Percentiles rank a stretch among this genome's conserved stretches.
These are phyloP conservation scores for Ascidia mentula DNA, from an alignment of 23 tunicate genomes.

Conservation along the genomic window DNA sequence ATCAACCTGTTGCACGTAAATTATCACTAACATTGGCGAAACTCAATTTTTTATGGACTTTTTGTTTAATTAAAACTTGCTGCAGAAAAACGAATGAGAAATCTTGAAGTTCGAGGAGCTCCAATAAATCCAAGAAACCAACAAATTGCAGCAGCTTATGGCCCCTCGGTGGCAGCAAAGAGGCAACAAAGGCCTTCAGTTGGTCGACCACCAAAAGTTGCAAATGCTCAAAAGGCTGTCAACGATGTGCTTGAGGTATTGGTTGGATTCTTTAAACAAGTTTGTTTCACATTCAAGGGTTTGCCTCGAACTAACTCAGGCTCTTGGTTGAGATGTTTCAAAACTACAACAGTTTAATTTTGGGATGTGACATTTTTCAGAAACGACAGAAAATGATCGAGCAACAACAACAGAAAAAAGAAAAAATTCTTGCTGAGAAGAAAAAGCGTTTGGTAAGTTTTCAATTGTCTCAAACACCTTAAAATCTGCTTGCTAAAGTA, in stretches of 20 bases:
- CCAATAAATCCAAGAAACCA: slow-evolving; percentile 38
- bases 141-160: slow-evolving; percentile 84
- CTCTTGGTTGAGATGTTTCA: not conserved
- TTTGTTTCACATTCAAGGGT: not conserved
- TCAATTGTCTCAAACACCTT: not conserved
- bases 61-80: too few species aligned
- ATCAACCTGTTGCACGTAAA: slow-evolving; percentile 39
- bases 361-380: too few species aligned
- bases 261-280: not conserved
- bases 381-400: slow-evolving; percentile 42
- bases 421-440: slow-evolving; percentile 57
- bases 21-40: too few species aligned
- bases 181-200: slow-evolving; percentile 38
- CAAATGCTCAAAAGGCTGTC: slow-evolving; percentile 38
- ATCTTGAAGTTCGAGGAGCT: slow-evolving; percentile 46
- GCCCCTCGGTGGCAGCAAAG: slow-evolving; percentile 66
- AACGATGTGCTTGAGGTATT: slow-evolving; percentile 42
- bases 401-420: slow-evolving; percentile 48
- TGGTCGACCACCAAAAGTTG: slow-evolving; percentile 20
- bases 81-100: slow-evolving; percentile 32
- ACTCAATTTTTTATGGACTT: too few species aligned
- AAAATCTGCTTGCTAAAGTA: not conserved
- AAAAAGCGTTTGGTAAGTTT: slow-evolving; percentile 60
- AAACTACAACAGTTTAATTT: too few species aligned
- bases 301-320: not conserved